Base-by-base conservation (phyloP, 2,113 vertebrate species). In the Indri indri region DNA sequence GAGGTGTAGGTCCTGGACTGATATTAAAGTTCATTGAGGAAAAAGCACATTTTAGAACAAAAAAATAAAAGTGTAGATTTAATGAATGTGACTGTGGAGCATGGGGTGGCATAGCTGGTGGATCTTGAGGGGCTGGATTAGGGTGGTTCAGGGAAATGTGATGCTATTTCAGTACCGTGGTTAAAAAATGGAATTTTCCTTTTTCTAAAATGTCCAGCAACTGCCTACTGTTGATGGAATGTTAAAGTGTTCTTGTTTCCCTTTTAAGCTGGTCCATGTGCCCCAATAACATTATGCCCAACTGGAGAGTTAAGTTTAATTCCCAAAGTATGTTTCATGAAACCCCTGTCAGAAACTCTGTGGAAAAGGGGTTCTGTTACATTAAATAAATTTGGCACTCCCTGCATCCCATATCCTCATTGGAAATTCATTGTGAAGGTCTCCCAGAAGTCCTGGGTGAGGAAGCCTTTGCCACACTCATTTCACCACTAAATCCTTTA, bases 61-160 rank as follows among this genome's bases (percentile, higher is more conserved):
- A 93, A 97, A 97, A 98, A 97, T 98, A 98, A 98, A 98, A 97
- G 95, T 82, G 52, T 93, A 97, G 97, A 97, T 98, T 96, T 97
- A 91, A 95, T 80, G 85, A 95, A 81, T 37, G 63, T 83, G 97
- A 95, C 96, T 97, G n/a, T 95, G 92, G 94, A 97, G 91, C 96
- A 54, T 6, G 47, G 45, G 80, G 65, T 65, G 63, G 77, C 50
- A 3, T 3, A 42, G 61, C 57, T 52, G 76, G 25, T 66, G 59
- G 82, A 40, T 57, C 54, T 89, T 27, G 20, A 79, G 79, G 70
- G 73, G 50, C 8, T 68, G 96, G 8, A 47, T 50, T 45, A 5
- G 34, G 25, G 63, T 45, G 77, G 42, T 76, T 57, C 61, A 74
- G 85, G 27, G 52, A 80, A 23, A 47, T 5, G 47, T n/a, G 76